These are phyloP conservation scores for Hybognathus amarus DNA, from an alignment of 2,797 vertebrate genomes.

Conservation along the genomic window DNA sequence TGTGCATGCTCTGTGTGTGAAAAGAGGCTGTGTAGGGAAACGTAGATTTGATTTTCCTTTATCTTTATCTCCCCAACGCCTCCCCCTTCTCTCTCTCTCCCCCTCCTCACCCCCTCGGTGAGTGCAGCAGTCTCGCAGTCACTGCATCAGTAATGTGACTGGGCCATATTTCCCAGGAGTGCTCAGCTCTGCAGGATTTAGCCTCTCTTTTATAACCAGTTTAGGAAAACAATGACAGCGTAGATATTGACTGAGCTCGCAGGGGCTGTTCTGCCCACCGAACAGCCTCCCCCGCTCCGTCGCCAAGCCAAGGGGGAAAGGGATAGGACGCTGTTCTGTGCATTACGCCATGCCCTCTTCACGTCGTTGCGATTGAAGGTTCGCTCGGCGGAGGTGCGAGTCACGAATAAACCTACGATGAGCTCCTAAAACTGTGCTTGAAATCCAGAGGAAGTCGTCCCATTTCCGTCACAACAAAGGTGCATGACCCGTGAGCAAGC, in stretches of 20 bases:
- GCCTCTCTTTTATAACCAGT: constrained; percentile 80
- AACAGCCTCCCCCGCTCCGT: constrained; percentile 59
- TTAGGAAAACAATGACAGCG: constrained; percentile 83
- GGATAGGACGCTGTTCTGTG: constrained; percentile 50
- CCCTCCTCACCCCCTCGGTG: constrained; percentile 54
- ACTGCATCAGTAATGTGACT: constrained; percentile 76
- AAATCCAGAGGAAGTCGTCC: constrained; percentile 9
- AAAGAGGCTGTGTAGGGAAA: constrained; percentile 62
- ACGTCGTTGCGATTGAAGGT: neutral
- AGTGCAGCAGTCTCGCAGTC: constrained; percentile 66
- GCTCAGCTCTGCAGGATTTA: constrained; percentile 80
- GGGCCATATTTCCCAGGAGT: constrained; percentile 85
- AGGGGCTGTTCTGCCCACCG: constrained; percentile 65
- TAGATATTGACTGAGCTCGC: constrained; percentile 72
- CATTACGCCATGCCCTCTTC: constrained; percentile 6
- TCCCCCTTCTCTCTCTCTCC: constrained; percentile 37
- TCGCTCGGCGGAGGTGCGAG: neutral
- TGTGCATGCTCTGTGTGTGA: constrained; percentile 59
- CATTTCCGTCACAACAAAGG: neutral
- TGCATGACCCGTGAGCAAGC: neutral
- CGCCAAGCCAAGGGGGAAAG: constrained; percentile 27
- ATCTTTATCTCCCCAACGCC: constrained; percentile 64
- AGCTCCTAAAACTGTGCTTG: neutral
- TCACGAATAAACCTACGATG: neutral
- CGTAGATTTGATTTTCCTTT: constrained; percentile 75